Evolutionary conservation across 2,888 invertebrate genomes (phyloP), one percentile per base, ranked within the genome.

Genomic region (Drosophila multiciliata): DNA sequence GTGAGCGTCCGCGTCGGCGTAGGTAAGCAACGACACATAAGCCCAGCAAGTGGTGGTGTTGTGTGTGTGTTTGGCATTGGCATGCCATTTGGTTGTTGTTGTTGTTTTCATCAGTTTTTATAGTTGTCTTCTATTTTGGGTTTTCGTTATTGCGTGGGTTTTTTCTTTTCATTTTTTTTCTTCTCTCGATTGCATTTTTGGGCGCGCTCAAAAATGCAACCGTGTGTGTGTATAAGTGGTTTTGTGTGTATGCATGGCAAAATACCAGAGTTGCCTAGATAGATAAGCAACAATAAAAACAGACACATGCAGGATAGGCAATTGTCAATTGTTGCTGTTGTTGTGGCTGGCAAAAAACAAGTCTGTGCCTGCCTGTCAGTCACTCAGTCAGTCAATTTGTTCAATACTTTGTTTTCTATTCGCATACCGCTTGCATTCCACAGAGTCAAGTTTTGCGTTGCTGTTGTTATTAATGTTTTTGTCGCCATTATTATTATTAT

Each of bases 111-210:
- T 78, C 78, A 64, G 58, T 50, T 70, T 77, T 75, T 66, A 65
- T 84, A 79, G 80, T 83, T 85, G 66, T 83, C 87, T 82, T 85
- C 87, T 89, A 84, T 87, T 89, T 89, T 89, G 78, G 84, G 82
- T 87, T 86, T 80, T 78, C 63, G 62, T 62, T 83, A 82, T 78
- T 89, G 89, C 76, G 89, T 85, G 85, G 85, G 85, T 85, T 89
- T 85, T 84, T 77, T 77, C 29, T 75, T n/a, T 32, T 35, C n/a
- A 40, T 40, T 87, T 85, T 84, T 76, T 76, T 77, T 74, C 23
- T 35, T 32, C 36, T 83, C 87, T 89, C 87, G 80, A 89, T 84
- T 89, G 87, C 87, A 89, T 89, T 84, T 83, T 83, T 85, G 75
- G 77, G 77, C 66, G 82, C 83, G 84, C 78, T 80, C 63, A 29